phyloP scores from a whole-genome alignment of 2,888 invertebrate genomes.

The Lepetodrilus schrolli region DNA sequence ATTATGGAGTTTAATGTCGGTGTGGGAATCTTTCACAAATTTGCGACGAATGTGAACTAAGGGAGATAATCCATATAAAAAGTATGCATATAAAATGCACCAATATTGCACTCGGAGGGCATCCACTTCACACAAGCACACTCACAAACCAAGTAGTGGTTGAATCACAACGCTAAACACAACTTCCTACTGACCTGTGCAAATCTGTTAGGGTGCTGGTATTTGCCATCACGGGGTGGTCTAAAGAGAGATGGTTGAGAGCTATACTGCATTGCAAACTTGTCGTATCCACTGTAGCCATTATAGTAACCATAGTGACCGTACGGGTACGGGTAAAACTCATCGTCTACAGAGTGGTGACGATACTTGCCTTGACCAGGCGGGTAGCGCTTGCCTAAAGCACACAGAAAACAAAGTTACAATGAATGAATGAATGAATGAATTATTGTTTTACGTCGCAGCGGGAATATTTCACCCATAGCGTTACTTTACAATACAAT shows the following conservation, averaged over 20 bases:
- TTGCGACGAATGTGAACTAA: no score
- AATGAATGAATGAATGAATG: not conserved
- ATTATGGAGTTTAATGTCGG: no score
- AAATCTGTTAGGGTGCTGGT: constrained; percentile 65
- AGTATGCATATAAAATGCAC: no score
- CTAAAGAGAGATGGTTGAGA: constrained; percentile 68
- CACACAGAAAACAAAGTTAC: not conserved
- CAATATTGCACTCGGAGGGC: no score
- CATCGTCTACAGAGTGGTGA: constrained; percentile 72
- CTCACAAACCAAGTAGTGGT: no score
- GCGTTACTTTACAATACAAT: no score
- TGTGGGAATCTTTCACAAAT: no score
- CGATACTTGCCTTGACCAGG: constrained; percentile 58
- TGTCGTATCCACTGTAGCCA: constrained; percentile 50
- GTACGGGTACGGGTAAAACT: constrained; percentile 60
- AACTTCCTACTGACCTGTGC: constrained; percentile 56
- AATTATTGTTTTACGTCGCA: no score
- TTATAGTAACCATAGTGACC: constrained; percentile 47
- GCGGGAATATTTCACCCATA: no score
- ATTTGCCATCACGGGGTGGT: constrained; percentile 61
- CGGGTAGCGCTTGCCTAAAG: constrained; percentile 58
- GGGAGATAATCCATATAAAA: no score
- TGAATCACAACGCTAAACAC: not conserved
- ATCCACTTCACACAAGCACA: no score
- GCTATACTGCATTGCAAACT: constrained; percentile 64